Percentiles rank a stretch among this genome's conserved stretches.
These are phyloP conservation scores for Alviniconcha marisindica DNA, from an alignment of 1,140 invertebrate species.

Conservation along the genomic window DNA sequence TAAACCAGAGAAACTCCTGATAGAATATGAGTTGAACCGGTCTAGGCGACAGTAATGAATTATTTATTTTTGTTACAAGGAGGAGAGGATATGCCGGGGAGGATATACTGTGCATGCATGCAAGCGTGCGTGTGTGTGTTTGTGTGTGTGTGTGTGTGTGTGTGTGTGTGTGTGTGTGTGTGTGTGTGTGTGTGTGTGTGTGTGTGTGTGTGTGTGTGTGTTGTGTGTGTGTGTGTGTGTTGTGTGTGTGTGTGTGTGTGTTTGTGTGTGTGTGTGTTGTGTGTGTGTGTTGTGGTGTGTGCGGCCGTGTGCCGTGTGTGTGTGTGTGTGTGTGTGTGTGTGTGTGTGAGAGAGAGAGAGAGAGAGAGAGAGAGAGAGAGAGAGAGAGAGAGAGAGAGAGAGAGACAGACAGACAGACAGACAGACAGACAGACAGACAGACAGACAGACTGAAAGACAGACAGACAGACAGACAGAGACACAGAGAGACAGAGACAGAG, in stretches of 20 bases:
- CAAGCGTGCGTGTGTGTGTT: neutral
- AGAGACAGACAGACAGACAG: neutral
- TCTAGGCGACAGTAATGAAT: too few relatives aligned
- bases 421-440: neutral
- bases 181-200: slow-evolving; percentile 5
- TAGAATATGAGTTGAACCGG: too few relatives aligned
- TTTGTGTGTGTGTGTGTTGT: slow-evolving; percentile 7
- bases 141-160: neutral
- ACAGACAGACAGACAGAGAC: neutral
- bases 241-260: neutral
- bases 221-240: too few relatives aligned
- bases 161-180: slow-evolving; percentile 2
- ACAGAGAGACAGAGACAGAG: neutral
- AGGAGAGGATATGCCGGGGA: too few relatives aligned
- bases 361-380: slow-evolving; percentile 17
- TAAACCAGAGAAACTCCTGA: too few relatives aligned
- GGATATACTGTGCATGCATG: too few relatives aligned
- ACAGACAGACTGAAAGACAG: slow-evolving; percentile 2
- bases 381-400: slow-evolving; percentile 17
- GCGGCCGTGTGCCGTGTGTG: too few relatives aligned
- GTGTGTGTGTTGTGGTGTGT: neutral
- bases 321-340: neutral
- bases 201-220: slow-evolving; percentile 4
- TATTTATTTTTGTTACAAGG: too few relatives aligned
- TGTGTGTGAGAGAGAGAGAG: slow-evolving; percentile 7